Base-by-base conservation (phyloP, 2,113 vertebrate genomes). In the Mungos mungo region DNA sequence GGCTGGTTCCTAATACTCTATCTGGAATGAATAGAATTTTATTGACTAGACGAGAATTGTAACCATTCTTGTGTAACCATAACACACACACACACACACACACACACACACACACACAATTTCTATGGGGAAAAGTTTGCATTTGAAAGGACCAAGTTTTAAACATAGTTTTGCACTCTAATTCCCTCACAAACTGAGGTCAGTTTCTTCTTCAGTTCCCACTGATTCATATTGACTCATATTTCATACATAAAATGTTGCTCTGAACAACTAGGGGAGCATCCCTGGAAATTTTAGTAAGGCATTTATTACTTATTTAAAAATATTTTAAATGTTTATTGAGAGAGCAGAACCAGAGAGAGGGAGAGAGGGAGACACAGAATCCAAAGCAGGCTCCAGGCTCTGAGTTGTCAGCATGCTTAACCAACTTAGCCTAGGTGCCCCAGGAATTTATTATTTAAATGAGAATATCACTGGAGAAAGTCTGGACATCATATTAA, bases 401-500 rank as follows among this genome's bases (percentile, higher is more conserved):
- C 41, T 41, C 41, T 41, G 41, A 41, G 41, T 41, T 41, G 41
- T 41, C 41, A 41, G 41, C 41, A 41, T 41, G 41, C 41, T 41
- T 41, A 41, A 41, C 41, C 41, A 41, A 41, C 41, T 41, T 3
- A 41, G 41, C 41, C 41, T 5, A 41, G 41, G 41, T 41, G 41
- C 41, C 41, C 41, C 41, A 88, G 15, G 2, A 45, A n/a, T 31
- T 88, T 96, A 76, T 80, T 84, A 96, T 60, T 82, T 69, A 63
- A 93, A 47, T 94, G 41, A 84, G 29, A 27, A 27, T 72, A 35
- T 97, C 77, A 84, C 76, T 95, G 71, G 33, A 90, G 54, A 84
- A 60, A 79, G 38, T 90, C 41, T 77, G 45, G 81, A 92, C 19
- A 45, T 6, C 87, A 52, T 63, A 35, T 2, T 66, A 54, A 89